Conservation (phyloP, 2,888 invertebrate species). For the Terebella lapidaria region DNA sequence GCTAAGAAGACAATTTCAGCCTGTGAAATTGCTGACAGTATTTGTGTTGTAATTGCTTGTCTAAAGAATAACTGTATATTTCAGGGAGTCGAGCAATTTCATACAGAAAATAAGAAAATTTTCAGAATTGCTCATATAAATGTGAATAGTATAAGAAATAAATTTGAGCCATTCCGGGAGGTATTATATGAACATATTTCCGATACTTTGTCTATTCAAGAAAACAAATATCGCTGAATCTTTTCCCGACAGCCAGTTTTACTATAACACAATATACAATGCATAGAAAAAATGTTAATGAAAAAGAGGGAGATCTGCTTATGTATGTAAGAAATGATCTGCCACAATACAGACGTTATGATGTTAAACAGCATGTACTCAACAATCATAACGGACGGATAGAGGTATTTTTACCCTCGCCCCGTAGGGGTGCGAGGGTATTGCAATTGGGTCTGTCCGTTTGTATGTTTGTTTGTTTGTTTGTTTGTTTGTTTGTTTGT, state of each 20-base stretch:
- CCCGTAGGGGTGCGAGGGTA: too few species aligned
- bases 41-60: too few species aligned
- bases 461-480: too few species aligned
- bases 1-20: too few species aligned
- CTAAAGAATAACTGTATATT: too few species aligned
- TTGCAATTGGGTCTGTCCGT: too few species aligned
- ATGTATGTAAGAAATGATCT: background rate
- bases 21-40: too few species aligned
- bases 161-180: conserved; percentile 6
- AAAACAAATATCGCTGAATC: conserved; percentile 12
- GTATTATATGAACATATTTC: background rate
- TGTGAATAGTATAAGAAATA: conserved; percentile 13
- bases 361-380: background rate
- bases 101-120: conserved; percentile 7
- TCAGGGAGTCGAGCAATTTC: too few species aligned
- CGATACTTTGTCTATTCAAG: conserved; percentile 6
- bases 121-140: conserved; percentile 7
- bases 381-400: too few species aligned
- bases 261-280: conserved; percentile 3
- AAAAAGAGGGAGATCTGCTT: background rate
- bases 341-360: background rate
- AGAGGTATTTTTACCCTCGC: too few species aligned
- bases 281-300: background rate
- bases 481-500: too few species aligned
- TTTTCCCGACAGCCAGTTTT: conserved; percentile 1